Evolutionary conservation across 2,113 vertebrate species (phyloP).

Genomic region (Bettongia penicillata): DNA sequence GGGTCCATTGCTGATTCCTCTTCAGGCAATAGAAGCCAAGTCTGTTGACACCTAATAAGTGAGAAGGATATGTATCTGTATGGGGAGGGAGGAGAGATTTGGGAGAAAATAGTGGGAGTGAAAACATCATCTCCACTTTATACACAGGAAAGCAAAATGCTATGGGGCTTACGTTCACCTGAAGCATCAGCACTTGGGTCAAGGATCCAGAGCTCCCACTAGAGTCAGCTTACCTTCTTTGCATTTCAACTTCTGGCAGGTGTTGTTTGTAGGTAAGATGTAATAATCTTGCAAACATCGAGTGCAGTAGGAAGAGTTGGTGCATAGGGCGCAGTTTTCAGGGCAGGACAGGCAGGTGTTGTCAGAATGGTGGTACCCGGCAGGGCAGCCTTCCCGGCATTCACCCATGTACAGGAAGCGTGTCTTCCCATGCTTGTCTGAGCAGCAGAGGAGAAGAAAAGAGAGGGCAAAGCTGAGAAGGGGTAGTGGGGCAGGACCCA

Average conservation of each 20-base stretch:
- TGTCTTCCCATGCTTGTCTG: conserved; percentile 85
- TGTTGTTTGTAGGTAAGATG: conserved; percentile 73
- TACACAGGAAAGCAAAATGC: neutral
- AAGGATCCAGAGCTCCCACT: neutral
- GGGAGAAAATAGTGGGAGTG: neutral
- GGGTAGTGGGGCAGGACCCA: too few relatives aligned
- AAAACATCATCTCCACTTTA: neutral
- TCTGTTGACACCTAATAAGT: neutral
- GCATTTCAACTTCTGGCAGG: conserved; percentile 87
- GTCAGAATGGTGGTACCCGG: conserved; percentile 79
- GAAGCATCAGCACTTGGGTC: neutral
- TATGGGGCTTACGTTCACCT: neutral
- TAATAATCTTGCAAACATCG: conserved; percentile 85
- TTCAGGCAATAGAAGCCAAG: neutral
- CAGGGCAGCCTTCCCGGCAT: conserved; percentile 89
- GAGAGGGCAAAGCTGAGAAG: conserved; percentile 14
- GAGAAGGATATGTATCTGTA: neutral
- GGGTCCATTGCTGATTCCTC: neutral
- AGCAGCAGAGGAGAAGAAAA: conserved; percentile 4
- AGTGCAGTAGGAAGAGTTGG: conserved; percentile 80
- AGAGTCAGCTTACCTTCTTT: conserved; percentile 83
- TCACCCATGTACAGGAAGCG: conserved; percentile 86
- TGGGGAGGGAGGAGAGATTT: neutral
- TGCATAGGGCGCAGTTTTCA: conserved; percentile 86
- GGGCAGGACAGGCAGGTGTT: conserved; percentile 86